A percentile compares a stretch with the other conserved stretches of the same genome.
Conservation (phyloP, 2,113 vertebrate species). For the Forbesichthys papilliferus region DNA sequence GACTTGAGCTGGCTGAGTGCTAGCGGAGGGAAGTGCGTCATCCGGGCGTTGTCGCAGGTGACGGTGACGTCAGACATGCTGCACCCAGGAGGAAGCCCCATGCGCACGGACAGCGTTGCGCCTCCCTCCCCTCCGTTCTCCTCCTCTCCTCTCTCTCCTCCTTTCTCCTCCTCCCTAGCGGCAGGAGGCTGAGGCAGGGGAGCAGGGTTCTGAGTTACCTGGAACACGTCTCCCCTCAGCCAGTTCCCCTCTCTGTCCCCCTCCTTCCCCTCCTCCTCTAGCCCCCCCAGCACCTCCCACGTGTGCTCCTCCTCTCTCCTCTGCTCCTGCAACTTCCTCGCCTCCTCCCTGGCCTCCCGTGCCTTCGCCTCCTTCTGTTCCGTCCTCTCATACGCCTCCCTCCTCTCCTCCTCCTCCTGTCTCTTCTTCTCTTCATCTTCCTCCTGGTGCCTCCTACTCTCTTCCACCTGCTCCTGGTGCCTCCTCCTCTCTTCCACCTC, state of each 20-base stretch:
- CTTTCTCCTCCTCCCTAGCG: too few species aligned
- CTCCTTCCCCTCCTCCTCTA: conserved; percentile 15
- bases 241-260: conserved; percentile 13
- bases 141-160: not conserved
- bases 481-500: conserved; percentile 16
- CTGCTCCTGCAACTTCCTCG: conserved; percentile 41
- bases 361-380: conserved; percentile 23
- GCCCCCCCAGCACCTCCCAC: conserved; percentile 14
- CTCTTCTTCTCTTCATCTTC: conserved; percentile 19
- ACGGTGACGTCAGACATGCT: conserved; percentile 81
- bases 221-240: not conserved
- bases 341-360: conserved; percentile 34
- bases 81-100: conserved; percentile 81
- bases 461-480: conserved; percentile 28
- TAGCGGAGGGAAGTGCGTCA: conserved; percentile 85
- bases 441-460: conserved; percentile 28
- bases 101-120: not conserved
- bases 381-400: conserved; percentile 6
- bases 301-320: conserved; percentile 44
- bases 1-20: conserved; percentile 82
- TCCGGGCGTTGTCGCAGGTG: conserved; percentile 82
- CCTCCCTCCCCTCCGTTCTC: conserved; percentile 15
- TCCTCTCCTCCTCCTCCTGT: conserved; percentile 18
- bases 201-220: not conserved
- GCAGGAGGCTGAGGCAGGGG: not conserved